Base-by-base conservation (phyloP, 2,113 vertebrate genomes). In the Pungitius pungitius region DNA sequence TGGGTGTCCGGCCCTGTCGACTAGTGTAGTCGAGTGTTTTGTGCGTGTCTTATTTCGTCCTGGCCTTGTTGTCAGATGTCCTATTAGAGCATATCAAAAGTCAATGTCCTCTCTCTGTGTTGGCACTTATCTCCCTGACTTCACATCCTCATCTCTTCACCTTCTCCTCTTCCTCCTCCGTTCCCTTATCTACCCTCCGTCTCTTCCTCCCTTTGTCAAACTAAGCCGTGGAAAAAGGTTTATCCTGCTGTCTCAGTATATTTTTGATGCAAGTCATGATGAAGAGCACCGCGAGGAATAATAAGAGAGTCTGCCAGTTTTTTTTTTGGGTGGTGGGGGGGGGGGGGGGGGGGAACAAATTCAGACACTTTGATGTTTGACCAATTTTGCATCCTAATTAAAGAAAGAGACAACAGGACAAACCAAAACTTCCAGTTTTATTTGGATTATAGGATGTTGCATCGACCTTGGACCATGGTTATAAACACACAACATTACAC, bases 41-140 rank as follows among this genome's bases (percentile, higher is more conserved):
- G 68, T 67, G 54, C 47, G 42, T 49, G 58, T 52, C 42, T 22
- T 24, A 47, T 66, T 75, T 73, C 52, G 52, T 30, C 22, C 27
- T 5, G 1, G 60, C 42, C 47, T 75, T 80, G 68, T 87, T 77
- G 78, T 78, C 58, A 74, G 78, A 74, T 76, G 71, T 85, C 77
- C 73, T 70, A 54, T 78, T 78, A 84, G 76, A 82, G 52, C 75
- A 51, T 73, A 84, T 87, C 65, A 75, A 75, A 85, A 83, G 80
- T 76, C 69, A 35, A 37, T 61, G 66, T 60, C 74, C 55, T 80
- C 35, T 78, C 43, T 63, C 33, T 75, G 72, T 73, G 62, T 82
- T 59, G 49, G 15, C 0, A 37, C 83, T 85, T 83, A 77, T 86
- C 86, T 71, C 47, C 62, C 42, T 77, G 63, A 8, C 71, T 67